Base-by-base conservation (phyloP, 1,140 invertebrate genomes). In the Drosophila takahashii region DNA sequence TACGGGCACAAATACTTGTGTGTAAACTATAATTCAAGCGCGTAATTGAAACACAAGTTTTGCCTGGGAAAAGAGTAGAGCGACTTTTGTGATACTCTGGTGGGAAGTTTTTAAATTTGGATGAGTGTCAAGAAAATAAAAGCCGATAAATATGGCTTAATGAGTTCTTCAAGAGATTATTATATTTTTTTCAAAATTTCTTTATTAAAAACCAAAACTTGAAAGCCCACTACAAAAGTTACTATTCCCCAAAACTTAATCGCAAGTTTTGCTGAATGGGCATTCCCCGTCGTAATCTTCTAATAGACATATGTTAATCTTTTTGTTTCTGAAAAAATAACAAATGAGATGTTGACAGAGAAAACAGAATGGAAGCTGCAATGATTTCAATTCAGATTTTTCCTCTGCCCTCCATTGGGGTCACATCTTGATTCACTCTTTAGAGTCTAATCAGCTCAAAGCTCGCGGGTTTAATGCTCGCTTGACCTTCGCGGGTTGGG, bases 271-370 rank as follows among this genome's bases (percentile, higher is more conserved):
- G n/a, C 22, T 10, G 15, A 15, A 10, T 65, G 41, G 41, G 57
- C 16, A 62, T 62, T 65, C 54, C 60, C 60, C n/a, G 16, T 26
- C 22, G 11, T 18, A 11, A 18, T 44, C 53, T 42, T 18, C 27
- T 11, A 13, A 8, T 11, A 26, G 52, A 39, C 60, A 71, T 80
- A 72, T 72, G 66, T 57, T 66, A 66, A 67, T 67, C 78, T 56
- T 61, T 60, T 45, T 57, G 41, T 60, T 53, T 66, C 60, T 69
- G 22, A 22, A 81, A 81, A 64, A 61, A 77, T 77, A 81, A 74
- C 44, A 64, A 60, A 60, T 59, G 67, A 42, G 39, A 36, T 45
- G 56, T 61, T 81, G 78, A 77, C 74, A 81, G 67, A 34, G 61
- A 47, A 44, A 32, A 66, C 67, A 41, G 22, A 52, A 27, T 59